phyloP scores from a whole-genome alignment of 64 coral and sea anemone species.

The Dendrophyllia cribrosa region DNA sequence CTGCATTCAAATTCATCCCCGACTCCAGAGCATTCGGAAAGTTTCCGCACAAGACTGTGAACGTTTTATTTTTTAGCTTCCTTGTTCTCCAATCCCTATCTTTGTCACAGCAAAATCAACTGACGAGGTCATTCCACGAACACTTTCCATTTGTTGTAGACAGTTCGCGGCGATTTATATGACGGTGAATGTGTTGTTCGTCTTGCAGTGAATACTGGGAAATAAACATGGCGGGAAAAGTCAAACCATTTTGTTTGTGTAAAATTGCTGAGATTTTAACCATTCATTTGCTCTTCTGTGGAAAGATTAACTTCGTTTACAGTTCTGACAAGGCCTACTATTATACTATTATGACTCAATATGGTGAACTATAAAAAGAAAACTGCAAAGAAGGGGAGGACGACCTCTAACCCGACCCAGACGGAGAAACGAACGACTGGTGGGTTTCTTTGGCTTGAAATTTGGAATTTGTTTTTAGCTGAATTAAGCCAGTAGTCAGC shows the following conservation, averaged over 20 bases:
- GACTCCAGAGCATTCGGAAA: no score
- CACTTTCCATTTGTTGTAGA: not conserved
- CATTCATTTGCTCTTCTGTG: not conserved
- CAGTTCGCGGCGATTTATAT: not conserved
- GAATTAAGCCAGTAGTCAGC: no score
- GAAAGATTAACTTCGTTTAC: not conserved
- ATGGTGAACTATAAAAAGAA: constrained; percentile 75
- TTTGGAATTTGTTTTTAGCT: no score
- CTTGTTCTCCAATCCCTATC: no score
- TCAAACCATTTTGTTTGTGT: constrained; percentile 45
- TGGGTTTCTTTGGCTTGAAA: not conserved
- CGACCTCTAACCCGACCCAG: constrained; percentile 5
- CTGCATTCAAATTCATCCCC: no score
- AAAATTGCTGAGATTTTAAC: not conserved
- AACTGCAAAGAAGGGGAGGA: constrained; percentile 57
- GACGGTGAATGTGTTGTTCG: not conserved
- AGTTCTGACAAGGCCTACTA: not conserved
- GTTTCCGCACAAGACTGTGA: no score
- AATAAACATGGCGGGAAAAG: constrained; percentile 98
- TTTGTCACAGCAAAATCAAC: no score
- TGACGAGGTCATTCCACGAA: no score
- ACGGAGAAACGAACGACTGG: not conserved
- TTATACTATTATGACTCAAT: not conserved
- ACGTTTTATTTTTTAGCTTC: no score
- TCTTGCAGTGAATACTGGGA: constrained; percentile 42